These are phyloP conservation scores for Zaprionus africanus DNA, from an alignment of 1,140 invertebrate genomes.

Conservation along the genomic window DNA sequence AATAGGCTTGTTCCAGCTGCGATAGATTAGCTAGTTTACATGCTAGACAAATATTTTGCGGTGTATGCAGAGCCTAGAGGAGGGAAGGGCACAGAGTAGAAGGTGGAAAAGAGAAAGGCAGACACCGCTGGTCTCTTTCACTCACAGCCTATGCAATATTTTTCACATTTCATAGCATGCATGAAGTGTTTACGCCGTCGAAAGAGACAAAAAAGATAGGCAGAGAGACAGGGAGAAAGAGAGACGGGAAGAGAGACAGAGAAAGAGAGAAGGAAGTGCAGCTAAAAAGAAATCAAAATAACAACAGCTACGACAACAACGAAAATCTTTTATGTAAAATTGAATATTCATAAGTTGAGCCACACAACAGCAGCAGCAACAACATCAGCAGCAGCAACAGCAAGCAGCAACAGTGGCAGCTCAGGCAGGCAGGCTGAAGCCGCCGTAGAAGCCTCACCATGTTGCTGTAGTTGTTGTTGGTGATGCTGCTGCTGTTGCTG, in stretches of 20 bases:
- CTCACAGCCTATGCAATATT: conserved; percentile 55
- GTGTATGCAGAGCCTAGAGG: conserved; percentile 5
- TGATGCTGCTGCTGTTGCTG: conserved; percentile 12
- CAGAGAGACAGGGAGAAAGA: background rate
- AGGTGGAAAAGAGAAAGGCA: background rate
- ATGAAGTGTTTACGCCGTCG: conserved; percentile 49
- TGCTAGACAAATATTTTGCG: conserved; percentile 13
- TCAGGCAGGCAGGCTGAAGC: conserved; percentile 19
- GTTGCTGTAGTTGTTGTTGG: conserved; percentile 22
- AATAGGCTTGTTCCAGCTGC: background rate
- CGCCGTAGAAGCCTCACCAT: conserved; percentile 57
- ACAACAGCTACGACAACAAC: conserved; percentile 63
- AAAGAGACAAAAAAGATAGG: conserved; percentile 12
- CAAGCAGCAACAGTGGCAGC: background rate
- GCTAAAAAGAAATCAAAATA: conserved; percentile 70
- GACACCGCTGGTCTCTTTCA: background rate
- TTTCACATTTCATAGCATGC: conserved; percentile 67
- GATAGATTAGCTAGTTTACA: conserved; percentile 2
- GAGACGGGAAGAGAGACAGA: conserved; percentile 17
- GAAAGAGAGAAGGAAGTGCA: conserved; percentile 23
- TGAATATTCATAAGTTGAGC: conserved; percentile 80
- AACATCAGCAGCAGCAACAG: conserved; percentile 10
- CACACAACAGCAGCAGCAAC: conserved; percentile 41
- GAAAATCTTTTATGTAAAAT: conserved; percentile 82
- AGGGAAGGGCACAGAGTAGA: background rate